Conservation (phyloP, 2,888 invertebrate genomes). For the Acanthopleura granulata region DNA sequence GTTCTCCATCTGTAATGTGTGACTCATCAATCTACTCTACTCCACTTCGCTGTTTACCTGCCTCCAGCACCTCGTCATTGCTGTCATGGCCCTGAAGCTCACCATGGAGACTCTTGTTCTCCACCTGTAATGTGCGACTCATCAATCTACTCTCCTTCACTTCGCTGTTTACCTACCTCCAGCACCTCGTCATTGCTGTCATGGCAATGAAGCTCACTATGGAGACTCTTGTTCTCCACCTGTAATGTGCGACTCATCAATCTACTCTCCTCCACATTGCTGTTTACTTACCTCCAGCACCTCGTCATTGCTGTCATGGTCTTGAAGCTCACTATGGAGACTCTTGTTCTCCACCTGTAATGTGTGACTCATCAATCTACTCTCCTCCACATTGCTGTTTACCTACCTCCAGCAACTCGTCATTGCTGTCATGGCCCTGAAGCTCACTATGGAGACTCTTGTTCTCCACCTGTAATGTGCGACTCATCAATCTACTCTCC, state of each 20-base stretch:
- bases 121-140: no score
- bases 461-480: constrained; percentile 54
- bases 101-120: no score
- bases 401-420: constrained; percentile 57
- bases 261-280: constrained; percentile 38
- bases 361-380: no score
- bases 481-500: constrained; percentile 42
- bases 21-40: constrained; percentile 42
- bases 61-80: constrained; percentile 33
- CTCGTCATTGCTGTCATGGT: no score
- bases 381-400: background rate
- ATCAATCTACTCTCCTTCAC: no score
- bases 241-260: constrained; percentile 49
- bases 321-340: no score
- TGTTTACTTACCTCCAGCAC: no score
- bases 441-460: constrained; percentile 49
- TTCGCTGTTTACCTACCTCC: constrained; percentile 40
- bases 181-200: constrained; percentile 52
- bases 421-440: constrained; percentile 48
- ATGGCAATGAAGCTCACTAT: constrained; percentile 47
- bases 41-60: constrained; percentile 47
- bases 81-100: no score
- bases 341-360: no score
- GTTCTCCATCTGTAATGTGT: constrained; percentile 54
- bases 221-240: constrained; percentile 53